Base-by-base conservation (phyloP, 64 coral and sea anemone species). In the Dendronephthya gigantea region DNA sequence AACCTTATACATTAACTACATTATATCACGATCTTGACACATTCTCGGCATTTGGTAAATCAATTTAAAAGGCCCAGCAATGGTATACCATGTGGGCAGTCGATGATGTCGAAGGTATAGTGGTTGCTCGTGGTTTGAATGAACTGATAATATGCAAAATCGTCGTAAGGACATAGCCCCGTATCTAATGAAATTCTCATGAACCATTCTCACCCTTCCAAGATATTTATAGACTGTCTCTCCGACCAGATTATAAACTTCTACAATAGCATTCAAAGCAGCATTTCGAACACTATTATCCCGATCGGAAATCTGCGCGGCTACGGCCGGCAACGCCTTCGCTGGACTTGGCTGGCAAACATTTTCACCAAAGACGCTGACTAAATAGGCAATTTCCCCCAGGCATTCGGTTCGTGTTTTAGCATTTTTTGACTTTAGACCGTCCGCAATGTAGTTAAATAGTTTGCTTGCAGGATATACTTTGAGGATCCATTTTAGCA, bases 351-450 rank as follows among this genome's bases (percentile, higher is more conserved):
- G 95, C 33, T 93, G 91, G 25, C 92, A 98, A 49, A 98, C 95
- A 19, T 91, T 98, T 91, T 93, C 93, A 32, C 95, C 95, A 68
- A 90, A 98, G 17, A 98, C 95, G 49, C 93, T 92, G 36, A 98
- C 93, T 29, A 98, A 84, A 49, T 87, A 93, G 7, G 91, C 94
- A 0, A 97, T 86, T 50, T 93, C 94, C 52, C 91, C 91, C 14
- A 97, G 87, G 79, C 94, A 97, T 56, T 97, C 94, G 83, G 90
- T 97, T 87, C 94, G 93, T 43, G 91, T 97, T 48, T 97, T 93
- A 23, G 89, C 74, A 37, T 97, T 97, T 89, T 97, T 97, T 9
- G 94, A 97, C 7, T 86, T 86, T 23, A 97, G 84, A 23, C 94
- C 94, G 15, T 97, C 94, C 68, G 88, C 82, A 2, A 97, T 82